Evolutionary conservation across 2,888 invertebrate species (phyloP), one percentile per base, ranked within the genome.

Genomic region (Andrena fulva): DNA sequence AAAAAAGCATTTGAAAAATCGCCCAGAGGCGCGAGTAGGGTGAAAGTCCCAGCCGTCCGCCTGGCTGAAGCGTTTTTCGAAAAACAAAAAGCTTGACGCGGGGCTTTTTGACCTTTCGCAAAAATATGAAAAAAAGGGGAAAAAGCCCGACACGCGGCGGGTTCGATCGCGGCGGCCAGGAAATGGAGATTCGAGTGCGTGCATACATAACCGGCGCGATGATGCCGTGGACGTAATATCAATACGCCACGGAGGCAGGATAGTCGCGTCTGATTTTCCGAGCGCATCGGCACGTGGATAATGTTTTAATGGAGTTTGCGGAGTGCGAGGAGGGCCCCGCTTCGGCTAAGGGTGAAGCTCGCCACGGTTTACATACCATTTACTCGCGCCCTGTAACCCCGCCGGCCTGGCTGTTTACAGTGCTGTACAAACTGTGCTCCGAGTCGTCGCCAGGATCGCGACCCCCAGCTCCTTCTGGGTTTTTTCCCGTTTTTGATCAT

Each of bases 251-350:
- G 85, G 81, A 85, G 83, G 87, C 84, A 83, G 84, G 86, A 87
- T 90, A 89, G 92, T 91, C 91, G 92, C 91, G 93, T 93, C 92
- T 92, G 93, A 94, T 93, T 94, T 94, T 93, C 93, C 91, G 89
- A 93, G 93, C 91, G 93, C 94, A 94, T 94, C 93, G 93, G 91
- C 91, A 93, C 93, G 94, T 94, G 92, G 91, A 92, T 94, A 94
- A 94, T 94, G 93, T 93, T 94, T 94, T 94, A 94, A 94, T 94
- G 94, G 94, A 94, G 94, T 94, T 94, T 93, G 93, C 91, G 89
- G 92, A 93, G 91, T 89, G 88, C 90, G 89, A 85, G 87, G 89
- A 84, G 84, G 80, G 86, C 77, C 78, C 82, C 82, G 79, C 80
- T 84, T 88, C 89, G 91, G 90, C 90, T 89, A 91, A 92, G 92